Conservation (phyloP, 1,140 invertebrate species). For the Drosophila melanica region DNA sequence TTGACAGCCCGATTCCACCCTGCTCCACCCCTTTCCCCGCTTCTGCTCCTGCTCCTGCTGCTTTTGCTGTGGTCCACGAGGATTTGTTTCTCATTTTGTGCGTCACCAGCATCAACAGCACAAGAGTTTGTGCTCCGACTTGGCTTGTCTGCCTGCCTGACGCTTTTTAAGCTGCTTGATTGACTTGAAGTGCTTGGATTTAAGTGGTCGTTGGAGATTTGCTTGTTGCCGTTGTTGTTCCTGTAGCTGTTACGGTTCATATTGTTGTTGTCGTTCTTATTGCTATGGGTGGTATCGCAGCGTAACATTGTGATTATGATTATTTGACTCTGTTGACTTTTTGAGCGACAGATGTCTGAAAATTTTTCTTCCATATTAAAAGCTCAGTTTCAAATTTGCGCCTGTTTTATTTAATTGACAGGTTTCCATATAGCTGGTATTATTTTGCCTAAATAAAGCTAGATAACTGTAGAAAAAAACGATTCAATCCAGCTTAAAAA, state of each 20-base stretch:
- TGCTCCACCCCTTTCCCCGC: not conserved
- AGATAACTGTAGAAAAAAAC: not conserved
- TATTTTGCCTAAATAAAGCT: not conserved
- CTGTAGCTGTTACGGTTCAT: constrained; percentile 5
- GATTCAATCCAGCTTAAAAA: not conserved
- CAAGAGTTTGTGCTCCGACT: constrained; percentile 23
- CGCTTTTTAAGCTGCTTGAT: constrained; percentile 64
- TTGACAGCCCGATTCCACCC: constrained; percentile 21
- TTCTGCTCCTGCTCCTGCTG: not conserved
- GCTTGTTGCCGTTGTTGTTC: constrained; percentile 18
- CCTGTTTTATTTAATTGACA: constrained; percentile 37
- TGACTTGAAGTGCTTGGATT: constrained; percentile 66
- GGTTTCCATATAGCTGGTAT: not conserved
- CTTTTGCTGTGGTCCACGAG: constrained; percentile 41
- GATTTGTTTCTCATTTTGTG: constrained; percentile 58
- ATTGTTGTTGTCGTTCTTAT: not conserved
- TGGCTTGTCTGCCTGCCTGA: constrained; percentile 39
- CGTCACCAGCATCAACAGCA: constrained; percentile 34
- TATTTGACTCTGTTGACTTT: constrained; percentile 43
- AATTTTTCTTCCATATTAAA: constrained; percentile 25
- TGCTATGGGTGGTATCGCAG: constrained; percentile 9
- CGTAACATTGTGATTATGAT: constrained; percentile 45
- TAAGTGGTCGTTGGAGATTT: constrained; percentile 61
- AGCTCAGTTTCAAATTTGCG: constrained; percentile 28
- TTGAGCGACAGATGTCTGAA: constrained; percentile 38